Percentiles rank a stretch among this genome's conserved stretches.
These are phyloP conservation scores for Gobionotothen gibberifrons DNA, from an alignment of 2,797 vertebrate species.

Conservation along the genomic window DNA sequence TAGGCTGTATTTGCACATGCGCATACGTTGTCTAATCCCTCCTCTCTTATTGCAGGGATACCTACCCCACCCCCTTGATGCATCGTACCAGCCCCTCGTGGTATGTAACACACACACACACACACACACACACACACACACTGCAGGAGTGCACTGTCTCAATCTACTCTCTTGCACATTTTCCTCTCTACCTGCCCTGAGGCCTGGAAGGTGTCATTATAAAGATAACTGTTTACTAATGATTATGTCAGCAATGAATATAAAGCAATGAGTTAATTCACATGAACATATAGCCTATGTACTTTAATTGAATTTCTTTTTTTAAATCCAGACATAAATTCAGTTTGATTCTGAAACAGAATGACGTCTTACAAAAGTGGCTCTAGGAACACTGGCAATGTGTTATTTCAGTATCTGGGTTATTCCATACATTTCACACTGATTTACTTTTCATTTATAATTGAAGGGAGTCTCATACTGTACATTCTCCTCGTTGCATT, in stretches of 20 bases:
- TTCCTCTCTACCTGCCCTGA: slow-evolving; percentile 5
- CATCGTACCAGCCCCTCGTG: slow-evolving; percentile 47
- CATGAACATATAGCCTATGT: neutral
- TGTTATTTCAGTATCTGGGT: slow-evolving; percentile 60
- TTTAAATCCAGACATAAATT: too few relatives aligned
- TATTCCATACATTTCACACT: slow-evolving; percentile 65
- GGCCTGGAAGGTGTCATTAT: slow-evolving; percentile 10
- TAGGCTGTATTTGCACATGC: slow-evolving; percentile 62
- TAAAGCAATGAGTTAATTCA: slow-evolving; percentile 16
- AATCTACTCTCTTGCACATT: slow-evolving; percentile 31
- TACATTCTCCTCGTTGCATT: slow-evolving; percentile 67
- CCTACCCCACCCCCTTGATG: slow-evolving; percentile 66
- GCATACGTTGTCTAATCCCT: slow-evolving; percentile 58
- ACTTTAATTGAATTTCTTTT: neutral
- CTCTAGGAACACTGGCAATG: slow-evolving; percentile 28
- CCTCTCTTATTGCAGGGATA: slow-evolving; percentile 71
- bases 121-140: slow-evolving; percentile 23
- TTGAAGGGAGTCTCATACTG: slow-evolving; percentile 71
- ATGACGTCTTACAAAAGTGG: slow-evolving; percentile 44
- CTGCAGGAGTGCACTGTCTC: slow-evolving; percentile 40
- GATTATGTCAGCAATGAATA: slow-evolving; percentile 53
- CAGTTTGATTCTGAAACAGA: slow-evolving; percentile 12
- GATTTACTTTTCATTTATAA: slow-evolving; percentile 77
- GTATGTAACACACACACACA: slow-evolving; percentile 34
- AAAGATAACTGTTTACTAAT: slow-evolving; percentile 39